These are phyloP conservation scores for Protobothrops mucrosquamatus DNA, from an alignment of 2,113 vertebrate genomes.

Conservation along the genomic window DNA sequence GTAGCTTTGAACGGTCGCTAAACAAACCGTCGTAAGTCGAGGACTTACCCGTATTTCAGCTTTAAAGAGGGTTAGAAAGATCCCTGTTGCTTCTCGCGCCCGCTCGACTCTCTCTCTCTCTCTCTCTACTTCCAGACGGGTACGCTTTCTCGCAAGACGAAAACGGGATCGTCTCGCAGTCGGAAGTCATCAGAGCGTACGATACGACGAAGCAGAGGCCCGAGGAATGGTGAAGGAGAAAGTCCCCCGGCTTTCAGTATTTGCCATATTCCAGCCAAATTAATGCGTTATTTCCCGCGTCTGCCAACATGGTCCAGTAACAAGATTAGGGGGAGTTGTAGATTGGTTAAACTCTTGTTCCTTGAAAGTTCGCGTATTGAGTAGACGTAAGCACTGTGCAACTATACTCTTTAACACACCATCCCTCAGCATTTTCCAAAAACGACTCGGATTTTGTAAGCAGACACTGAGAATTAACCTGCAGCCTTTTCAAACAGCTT, in stretches of 20 bases:
- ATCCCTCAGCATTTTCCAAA: slow-evolving; percentile 69
- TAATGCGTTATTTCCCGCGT: slow-evolving; percentile 48
- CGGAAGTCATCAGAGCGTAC: slow-evolving; percentile 95
- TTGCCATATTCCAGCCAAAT: slow-evolving; percentile 39
- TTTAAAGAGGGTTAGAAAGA: not conserved
- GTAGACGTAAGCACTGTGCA: slow-evolving; percentile 82
- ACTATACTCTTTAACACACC: slow-evolving; percentile 68
- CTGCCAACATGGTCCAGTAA: slow-evolving; percentile 44
- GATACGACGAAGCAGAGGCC: slow-evolving; percentile 96
- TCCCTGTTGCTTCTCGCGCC: slow-evolving; percentile 5
- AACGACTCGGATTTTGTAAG: slow-evolving; percentile 72
- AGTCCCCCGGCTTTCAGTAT: not conserved
- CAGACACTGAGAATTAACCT: slow-evolving; percentile 61
- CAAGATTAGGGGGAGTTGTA: slow-evolving; percentile 53
- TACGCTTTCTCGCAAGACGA: slow-evolving; percentile 99
- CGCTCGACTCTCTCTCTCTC: slow-evolving; percentile 12
- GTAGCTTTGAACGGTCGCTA: not conserved
- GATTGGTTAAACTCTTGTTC: slow-evolving; percentile 46
- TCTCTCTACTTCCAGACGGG: slow-evolving; percentile 77
- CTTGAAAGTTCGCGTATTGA: slow-evolving; percentile 64
- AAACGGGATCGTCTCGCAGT: slow-evolving; percentile 97
- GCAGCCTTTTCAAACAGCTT: slow-evolving; percentile 65
- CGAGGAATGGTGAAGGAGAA: slow-evolving; percentile 84
- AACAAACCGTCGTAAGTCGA: not conserved
- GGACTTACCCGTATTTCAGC: not conserved